Percentiles rank a stretch among this genome's conserved stretches.
Evolutionary conservation across 53 echinoderm and acorn worm species (phyloP).

Genomic region (Stichopus horrens): DNA sequence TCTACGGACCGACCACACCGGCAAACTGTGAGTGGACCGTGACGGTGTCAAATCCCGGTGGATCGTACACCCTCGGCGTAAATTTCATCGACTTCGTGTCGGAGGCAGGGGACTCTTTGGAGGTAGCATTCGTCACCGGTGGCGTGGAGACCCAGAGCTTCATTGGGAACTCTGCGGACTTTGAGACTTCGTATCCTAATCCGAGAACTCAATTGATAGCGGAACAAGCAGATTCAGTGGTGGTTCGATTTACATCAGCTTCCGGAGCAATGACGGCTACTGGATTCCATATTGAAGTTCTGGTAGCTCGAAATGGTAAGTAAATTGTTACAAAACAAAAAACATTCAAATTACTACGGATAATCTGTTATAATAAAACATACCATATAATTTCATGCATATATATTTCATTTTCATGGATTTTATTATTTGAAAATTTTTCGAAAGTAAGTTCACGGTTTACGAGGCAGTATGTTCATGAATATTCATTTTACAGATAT

Average conservation of each 20-base stretch:
- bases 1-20: background rate
- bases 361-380: no score
- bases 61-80: background rate
- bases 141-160: background rate
- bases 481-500: background rate
- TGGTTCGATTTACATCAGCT: background rate
- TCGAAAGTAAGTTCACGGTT: no score
- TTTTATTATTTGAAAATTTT: no score
- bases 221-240: background rate
- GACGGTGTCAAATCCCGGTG: background rate
- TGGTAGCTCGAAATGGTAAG: background rate
- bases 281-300: background rate
- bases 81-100: background rate
- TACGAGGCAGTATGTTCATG: background rate
- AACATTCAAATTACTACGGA: no score
- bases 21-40: background rate
- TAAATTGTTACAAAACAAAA: no score
- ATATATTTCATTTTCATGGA: no score
- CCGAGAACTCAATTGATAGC: constrained; percentile 2
- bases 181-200: background rate
- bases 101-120: background rate
- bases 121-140: background rate
- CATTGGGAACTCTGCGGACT: background rate
- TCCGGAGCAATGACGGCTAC: background rate
- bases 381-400: no score